Conservation (phyloP, 2,888 invertebrate species). For the Flexamia atlantica region DNA sequence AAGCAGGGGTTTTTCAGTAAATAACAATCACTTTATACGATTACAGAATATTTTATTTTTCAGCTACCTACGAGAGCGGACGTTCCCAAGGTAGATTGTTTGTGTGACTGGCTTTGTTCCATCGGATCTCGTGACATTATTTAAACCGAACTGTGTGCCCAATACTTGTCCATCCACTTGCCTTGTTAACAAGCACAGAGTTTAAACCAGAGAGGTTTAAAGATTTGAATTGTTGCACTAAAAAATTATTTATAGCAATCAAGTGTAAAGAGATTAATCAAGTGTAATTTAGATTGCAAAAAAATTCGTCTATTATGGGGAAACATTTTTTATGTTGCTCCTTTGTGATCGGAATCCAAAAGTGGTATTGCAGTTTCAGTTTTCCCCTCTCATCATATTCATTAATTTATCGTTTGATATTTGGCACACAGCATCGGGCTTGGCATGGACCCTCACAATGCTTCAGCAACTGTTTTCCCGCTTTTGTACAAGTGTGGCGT, state of each 20-base stretch:
- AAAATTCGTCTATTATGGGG: too few species aligned
- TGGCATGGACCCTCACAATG: slow-evolving; percentile 31
- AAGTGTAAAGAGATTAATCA: too few species aligned
- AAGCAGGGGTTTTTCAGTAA: background rate
- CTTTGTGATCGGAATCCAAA: too few species aligned
- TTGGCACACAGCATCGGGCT: slow-evolving; percentile 5
- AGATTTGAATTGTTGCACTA: too few species aligned
- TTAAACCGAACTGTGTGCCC: slow-evolving; percentile 35
- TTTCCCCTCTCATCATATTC: too few species aligned
- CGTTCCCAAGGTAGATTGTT: slow-evolving; percentile 89
- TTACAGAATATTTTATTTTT: slow-evolving; percentile 71
- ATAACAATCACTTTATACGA: slow-evolving; percentile 70
- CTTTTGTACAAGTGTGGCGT: slow-evolving; percentile 57
- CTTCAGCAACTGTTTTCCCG: slow-evolving; percentile 33
- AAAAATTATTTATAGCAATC: too few species aligned
- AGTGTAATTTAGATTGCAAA: too few species aligned
- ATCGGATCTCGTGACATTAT: slow-evolving; percentile 15
- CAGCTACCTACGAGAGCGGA: slow-evolving; percentile 96
- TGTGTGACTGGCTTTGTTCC: slow-evolving; percentile 44
- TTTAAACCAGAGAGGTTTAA: too few species aligned
- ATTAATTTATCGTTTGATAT: background rate
- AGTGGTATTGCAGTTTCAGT: too few species aligned
- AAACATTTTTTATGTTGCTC: too few species aligned
- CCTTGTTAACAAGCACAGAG: too few species aligned
- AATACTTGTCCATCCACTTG: background rate